phyloP scores from a whole-genome alignment of 2,113 vertebrate genomes.

The Cebus imitator region DNA sequence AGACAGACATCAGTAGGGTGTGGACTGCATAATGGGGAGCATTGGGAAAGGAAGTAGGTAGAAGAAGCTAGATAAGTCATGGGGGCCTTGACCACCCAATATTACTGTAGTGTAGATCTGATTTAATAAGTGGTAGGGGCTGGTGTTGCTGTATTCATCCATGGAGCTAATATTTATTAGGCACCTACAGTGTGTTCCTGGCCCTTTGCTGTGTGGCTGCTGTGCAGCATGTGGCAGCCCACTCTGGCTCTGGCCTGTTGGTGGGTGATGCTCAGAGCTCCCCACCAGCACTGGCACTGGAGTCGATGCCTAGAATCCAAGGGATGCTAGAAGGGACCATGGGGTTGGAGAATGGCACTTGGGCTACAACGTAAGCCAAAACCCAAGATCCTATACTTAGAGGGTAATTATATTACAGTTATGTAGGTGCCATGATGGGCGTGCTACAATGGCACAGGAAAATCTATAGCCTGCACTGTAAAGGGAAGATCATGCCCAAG shows the following conservation, averaged over 20 bases:
- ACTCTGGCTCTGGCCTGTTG: too few relatives aligned
- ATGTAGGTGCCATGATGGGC: background rate
- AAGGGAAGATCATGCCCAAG: background rate
- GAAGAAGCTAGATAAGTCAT: background rate
- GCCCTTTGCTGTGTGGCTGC: background rate
- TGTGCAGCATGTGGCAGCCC: rapidly evolving
- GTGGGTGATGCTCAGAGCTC: background rate
- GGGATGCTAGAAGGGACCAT: background rate
- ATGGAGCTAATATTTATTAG: background rate
- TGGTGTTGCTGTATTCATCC: background rate
- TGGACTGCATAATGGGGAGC: background rate
- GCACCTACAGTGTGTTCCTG: background rate
- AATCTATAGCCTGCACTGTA: too few relatives aligned
- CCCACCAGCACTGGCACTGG: background rate
- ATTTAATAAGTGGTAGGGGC: background rate
- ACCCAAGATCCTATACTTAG: too few relatives aligned
- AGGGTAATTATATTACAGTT: background rate
- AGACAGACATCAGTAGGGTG: background rate
- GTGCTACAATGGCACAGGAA: background rate
- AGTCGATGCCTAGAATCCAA: background rate
- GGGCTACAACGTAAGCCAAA: background rate
- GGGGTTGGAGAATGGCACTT: background rate
- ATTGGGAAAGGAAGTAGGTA: background rate
- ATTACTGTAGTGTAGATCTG: background rate
- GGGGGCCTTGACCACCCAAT: background rate